Evolutionary conservation across 2,888 invertebrate species (phyloP).

Genomic region (Sphaerophoria rueppellii): DNA sequence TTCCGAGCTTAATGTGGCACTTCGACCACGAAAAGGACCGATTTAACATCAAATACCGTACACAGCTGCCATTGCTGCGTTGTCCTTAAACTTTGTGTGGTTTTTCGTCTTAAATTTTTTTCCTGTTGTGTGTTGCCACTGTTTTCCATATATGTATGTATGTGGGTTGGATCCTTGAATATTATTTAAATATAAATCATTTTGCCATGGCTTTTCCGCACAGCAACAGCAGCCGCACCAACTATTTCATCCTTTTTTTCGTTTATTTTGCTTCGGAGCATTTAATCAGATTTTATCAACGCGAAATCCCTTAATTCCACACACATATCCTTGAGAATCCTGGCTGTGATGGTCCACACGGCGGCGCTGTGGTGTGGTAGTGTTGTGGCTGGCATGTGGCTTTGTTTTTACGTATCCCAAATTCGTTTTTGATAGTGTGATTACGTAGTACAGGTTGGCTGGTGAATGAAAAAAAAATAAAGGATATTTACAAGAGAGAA

Average conservation of each 20-base stretch:
- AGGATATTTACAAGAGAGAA: conserved; percentile 4
- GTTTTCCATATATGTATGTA: not conserved
- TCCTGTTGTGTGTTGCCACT: not conserved
- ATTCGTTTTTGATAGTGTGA: conserved; percentile 69
- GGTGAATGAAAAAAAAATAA: conserved; percentile 20
- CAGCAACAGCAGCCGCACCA: not conserved
- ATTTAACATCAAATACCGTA: conserved; percentile 45
- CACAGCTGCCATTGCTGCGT: conserved; percentile 24
- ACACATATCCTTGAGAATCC: conserved; percentile 50
- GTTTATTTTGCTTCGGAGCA: conserved; percentile 23
- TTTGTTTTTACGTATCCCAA: conserved; percentile 35
- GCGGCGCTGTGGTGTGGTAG: not conserved
- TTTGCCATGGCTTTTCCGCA: conserved; percentile 56
- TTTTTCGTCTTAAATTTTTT: not conserved
- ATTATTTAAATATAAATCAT: conserved; percentile 66
- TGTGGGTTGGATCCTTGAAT: conserved; percentile 40
- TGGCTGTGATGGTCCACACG: not conserved
- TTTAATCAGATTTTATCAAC: conserved; percentile 70
- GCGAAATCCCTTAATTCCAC: conserved; percentile 67
- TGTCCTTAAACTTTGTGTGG: conserved; percentile 38
- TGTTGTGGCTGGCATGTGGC: conserved; percentile 2
- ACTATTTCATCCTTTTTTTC: conserved; percentile 29
- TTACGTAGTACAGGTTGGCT: conserved; percentile 50
- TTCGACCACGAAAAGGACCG: conserved; percentile 43
- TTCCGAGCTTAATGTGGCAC: conserved; percentile 47